Evolutionary conservation across 2,797 vertebrate species (phyloP), one percentile per base, ranked within the genome.

Genomic region (Columba guinea): DNA sequence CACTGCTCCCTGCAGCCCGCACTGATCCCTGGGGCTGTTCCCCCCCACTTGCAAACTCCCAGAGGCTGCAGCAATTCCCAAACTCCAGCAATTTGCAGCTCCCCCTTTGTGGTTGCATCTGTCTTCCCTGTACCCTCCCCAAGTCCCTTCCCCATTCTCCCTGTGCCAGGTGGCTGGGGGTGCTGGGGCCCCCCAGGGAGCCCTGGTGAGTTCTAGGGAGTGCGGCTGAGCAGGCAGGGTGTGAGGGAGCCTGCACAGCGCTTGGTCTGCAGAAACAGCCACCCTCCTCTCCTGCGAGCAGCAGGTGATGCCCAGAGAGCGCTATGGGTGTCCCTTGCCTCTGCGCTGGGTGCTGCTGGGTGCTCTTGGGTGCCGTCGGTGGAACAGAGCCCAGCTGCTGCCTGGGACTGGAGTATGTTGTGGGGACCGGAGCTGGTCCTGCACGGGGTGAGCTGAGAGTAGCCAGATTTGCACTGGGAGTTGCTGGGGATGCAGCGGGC

Each of bases 361-460:
- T 19, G 60, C 41, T 51, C 20, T 8, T 17, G 28, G 69, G 41
- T 51, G 75, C 75, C 1, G 0, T 2, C 1, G 3, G 12, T 26
- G 73, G 1, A 13, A 37, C 26, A 37, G 34, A 65, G 55, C 41
- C 41, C 63, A 1, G 41, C 46, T 19, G 63, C 64, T 51, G 27
- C 67, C 55, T 0, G 1, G 65, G 53, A 46, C 4, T 0, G 5
- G 30, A 35, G 55, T 24, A 13, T 52, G 59, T 37, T 12, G 5
- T 2, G 44, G 41, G 62, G 18, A 28, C 34, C 1, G 0, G 44
- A n/a, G 71, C 59, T 0, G 2, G 11, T 67, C 17, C 74, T 28
- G 56, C 18, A 1, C 3, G 1, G 37, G 44, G 35, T 24, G 77
- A 59, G 20, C 75, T 17, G 41, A 28, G 69, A 2, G n/a, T 44